A percentile compares a stretch with the other conserved stretches of the same genome.
phyloP scores from a whole-genome alignment of 1,140 invertebrate species.

The Laodelphax striatellus region DNA sequence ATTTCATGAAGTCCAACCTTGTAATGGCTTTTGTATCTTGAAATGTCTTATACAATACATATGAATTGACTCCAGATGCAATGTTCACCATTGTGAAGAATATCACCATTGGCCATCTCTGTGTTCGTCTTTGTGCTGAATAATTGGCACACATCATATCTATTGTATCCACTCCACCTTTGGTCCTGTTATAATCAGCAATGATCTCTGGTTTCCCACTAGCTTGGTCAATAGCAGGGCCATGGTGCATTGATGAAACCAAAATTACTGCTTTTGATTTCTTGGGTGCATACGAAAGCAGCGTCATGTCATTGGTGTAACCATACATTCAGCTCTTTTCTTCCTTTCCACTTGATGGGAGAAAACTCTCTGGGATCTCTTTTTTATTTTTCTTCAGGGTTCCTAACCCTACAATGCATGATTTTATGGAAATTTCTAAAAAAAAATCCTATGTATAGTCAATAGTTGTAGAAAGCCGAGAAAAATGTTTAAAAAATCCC shows the following conservation, averaged over 20 bases:
- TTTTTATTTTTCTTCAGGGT: constrained; percentile 12
- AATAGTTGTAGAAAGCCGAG: too few species aligned
- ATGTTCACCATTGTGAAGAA: constrained; percentile 20
- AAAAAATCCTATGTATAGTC: too few species aligned
- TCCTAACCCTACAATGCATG: too few species aligned
- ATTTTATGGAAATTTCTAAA: too few species aligned
- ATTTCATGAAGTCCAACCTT: neutral
- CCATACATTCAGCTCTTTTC: constrained; percentile 12
- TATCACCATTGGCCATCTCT: constrained; percentile 26
- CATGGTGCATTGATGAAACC: constrained; percentile 23
- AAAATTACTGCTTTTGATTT: constrained; percentile 22
- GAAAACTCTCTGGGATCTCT: constrained; percentile 11
- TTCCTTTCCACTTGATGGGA: constrained; percentile 5
- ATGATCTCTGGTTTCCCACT: constrained; percentile 26
- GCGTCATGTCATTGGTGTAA: constrained; percentile 21
- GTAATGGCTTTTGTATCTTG: neutral
- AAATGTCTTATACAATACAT: neutral
- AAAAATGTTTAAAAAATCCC: too few species aligned
- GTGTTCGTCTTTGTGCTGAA: constrained; percentile 16
- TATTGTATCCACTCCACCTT: constrained; percentile 25
- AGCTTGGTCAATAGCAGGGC: constrained; percentile 7
- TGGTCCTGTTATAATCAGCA: constrained; percentile 30
- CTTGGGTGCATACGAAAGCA: constrained; percentile 24
- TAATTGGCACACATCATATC: constrained; percentile 25
- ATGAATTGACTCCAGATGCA: neutral